Evolutionary conservation across 1,140 invertebrate species (phyloP).

Genomic region (Drosophila teissieri): DNA sequence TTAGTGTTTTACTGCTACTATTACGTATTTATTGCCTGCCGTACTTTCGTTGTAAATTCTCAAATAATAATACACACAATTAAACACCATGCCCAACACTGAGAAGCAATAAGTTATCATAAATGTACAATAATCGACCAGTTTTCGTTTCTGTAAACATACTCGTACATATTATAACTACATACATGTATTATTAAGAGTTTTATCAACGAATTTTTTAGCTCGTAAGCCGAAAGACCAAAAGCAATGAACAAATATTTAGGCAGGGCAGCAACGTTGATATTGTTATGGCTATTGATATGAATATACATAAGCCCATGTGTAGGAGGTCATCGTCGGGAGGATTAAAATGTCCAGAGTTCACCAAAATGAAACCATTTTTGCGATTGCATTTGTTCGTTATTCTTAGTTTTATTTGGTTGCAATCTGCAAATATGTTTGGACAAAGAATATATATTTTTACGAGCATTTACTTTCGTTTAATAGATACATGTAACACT

Average conservation of each 20-base stretch:
- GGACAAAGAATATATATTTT: slow-evolving; percentile 12
- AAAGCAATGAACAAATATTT: slow-evolving; percentile 21
- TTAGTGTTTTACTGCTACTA: slow-evolving; percentile 54
- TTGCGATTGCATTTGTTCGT: slow-evolving; percentile 44
- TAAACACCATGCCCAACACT: slow-evolving; percentile 25
- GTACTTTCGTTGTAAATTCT: slow-evolving; percentile 70
- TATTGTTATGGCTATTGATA: slow-evolving; percentile 12
- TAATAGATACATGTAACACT: slow-evolving; percentile 15
- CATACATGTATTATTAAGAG: slow-evolving; percentile 36
- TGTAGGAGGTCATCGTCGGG: slow-evolving; percentile 46
- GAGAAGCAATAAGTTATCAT: slow-evolving; percentile 61
- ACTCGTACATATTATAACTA: slow-evolving; percentile 21
- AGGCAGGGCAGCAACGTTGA: slow-evolving; percentile 33
- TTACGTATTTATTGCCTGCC: slow-evolving; percentile 80
- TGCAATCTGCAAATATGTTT: slow-evolving; percentile 29
- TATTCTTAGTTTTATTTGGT: slow-evolving; percentile 20
- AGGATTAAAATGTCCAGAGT: slow-evolving; percentile 37
- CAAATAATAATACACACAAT: slow-evolving; percentile 51
- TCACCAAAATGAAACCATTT: slow-evolving; percentile 49
- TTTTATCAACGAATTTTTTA: slow-evolving; percentile 42
- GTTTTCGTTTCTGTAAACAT: slow-evolving; percentile 43
- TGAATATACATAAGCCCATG: slow-evolving; percentile 22
- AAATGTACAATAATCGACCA: slow-evolving; percentile 61
- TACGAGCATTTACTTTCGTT: slow-evolving; percentile 41
- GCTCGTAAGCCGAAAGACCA: slow-evolving; percentile 49